phyloP scores from a whole-genome alignment of 2,113 vertebrate species.

The Tachycineta bicolor region DNA sequence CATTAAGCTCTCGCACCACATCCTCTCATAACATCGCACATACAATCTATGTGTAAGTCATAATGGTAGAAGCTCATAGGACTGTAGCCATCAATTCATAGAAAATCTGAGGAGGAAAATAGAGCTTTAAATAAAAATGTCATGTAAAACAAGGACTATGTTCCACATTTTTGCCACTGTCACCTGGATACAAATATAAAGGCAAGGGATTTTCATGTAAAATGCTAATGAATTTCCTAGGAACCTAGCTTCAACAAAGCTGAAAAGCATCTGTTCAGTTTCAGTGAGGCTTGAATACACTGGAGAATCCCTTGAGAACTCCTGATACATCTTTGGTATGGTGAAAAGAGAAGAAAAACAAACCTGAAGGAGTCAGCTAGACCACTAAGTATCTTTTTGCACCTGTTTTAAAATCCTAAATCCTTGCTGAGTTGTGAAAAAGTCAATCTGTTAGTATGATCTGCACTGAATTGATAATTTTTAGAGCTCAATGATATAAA shows the following conservation, averaged over 20 bases:
- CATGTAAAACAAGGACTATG: neutral
- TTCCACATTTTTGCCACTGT: neutral
- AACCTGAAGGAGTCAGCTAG: neutral
- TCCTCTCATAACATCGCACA: neutral
- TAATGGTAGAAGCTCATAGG: neutral
- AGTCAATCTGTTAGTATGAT: neutral
- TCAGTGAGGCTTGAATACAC: neutral
- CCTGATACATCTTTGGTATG: neutral
- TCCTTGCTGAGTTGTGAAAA: neutral
- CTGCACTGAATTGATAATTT: neutral
- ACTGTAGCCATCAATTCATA: neutral
- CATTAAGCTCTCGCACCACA: neutral
- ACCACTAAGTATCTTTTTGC: neutral
- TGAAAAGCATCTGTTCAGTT: constrained; percentile 14
- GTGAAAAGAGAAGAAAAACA: neutral
- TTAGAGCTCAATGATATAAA: neutral
- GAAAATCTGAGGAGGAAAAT: neutral
- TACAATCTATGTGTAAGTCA: neutral
- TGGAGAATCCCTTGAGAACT: neutral
- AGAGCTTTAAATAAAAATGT: neutral
- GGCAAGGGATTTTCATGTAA: neutral
- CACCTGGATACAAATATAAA: neutral
- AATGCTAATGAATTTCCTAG: constrained; percentile 25
- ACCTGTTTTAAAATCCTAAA: neutral
- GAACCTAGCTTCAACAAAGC: neutral